Conservation (phyloP, 2,888 invertebrate species). For the Eucera pruinosa region DNA sequence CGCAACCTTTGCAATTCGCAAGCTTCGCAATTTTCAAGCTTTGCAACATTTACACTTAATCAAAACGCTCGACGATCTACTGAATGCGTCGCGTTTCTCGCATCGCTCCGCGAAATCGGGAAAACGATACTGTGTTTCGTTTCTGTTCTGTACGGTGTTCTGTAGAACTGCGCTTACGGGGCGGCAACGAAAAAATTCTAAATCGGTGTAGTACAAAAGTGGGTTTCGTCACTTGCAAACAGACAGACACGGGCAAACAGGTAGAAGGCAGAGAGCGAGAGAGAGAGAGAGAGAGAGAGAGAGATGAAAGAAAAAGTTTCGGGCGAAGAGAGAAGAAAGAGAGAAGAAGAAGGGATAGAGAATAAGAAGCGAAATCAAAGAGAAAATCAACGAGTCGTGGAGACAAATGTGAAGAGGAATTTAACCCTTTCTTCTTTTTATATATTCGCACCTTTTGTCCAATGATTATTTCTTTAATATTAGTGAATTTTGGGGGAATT, state of each 20-base stretch:
- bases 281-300: constrained; percentile 12
- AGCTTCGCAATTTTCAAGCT: no score
- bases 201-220: constrained; percentile 40
- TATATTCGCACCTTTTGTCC: no score
- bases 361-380: neutral
- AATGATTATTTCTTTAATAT: no score
- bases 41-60: no score
- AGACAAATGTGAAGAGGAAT: constrained; percentile 1
- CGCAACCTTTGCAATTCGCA: no score
- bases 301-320: neutral
- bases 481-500: no score
- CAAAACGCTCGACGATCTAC: no score
- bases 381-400: constrained; percentile 1
- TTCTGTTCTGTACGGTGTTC: no score
- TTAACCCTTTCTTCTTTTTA: constrained; percentile 35
- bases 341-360: constrained; percentile 8
- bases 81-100: no score
- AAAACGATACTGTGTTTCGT: no score
- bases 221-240: constrained; percentile 28
- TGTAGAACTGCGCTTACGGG: constrained; percentile 56
- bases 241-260: constrained; percentile 36
- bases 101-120: no score
- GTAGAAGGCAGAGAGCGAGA: constrained; percentile 17
- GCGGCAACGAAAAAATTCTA: constrained; percentile 36
- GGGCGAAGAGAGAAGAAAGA: constrained; percentile 6